These are phyloP conservation scores for Asobara japonica DNA, from an alignment of 1,140 invertebrate species.

Conservation along the genomic window DNA sequence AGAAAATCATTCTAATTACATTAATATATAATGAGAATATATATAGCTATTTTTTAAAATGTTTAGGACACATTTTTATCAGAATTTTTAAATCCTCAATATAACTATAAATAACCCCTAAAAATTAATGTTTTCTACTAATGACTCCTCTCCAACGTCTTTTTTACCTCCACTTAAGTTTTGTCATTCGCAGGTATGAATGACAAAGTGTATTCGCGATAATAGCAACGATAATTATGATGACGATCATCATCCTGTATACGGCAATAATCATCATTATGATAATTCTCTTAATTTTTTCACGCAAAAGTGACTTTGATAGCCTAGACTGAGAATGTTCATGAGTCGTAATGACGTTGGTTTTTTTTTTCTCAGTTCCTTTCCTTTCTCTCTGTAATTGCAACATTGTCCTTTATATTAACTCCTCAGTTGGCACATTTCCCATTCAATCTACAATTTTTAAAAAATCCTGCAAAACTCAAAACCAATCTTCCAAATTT, in stretches of 20 bases:
- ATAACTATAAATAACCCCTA: too few species aligned
- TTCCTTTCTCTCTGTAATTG: neutral
- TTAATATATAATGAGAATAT: too few species aligned
- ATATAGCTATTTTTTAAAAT: too few species aligned
- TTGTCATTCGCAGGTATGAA: neutral
- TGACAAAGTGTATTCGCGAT: neutral
- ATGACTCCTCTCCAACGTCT: neutral
- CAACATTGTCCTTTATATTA: neutral
- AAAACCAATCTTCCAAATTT: too few species aligned
- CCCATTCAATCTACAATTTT: neutral
- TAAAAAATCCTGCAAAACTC: too few species aligned
- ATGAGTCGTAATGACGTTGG: conserved; percentile 39
- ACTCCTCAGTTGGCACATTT: too few species aligned
- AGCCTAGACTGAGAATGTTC: conserved; percentile 26
- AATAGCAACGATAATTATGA: neutral
- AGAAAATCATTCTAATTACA: too few species aligned
- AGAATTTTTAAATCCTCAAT: too few species aligned
- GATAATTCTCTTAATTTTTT: conserved; percentile 1
- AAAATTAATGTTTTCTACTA: neutral
- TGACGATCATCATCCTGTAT: neutral
- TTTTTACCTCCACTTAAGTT: neutral
- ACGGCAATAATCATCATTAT: neutral
- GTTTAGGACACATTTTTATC: too few species aligned
- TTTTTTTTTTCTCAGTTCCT: conserved; percentile 22
- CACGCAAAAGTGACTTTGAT: conserved; percentile 11